A percentile compares a stretch with the other conserved stretches of the same genome.
These are phyloP conservation scores for Drosophila kokeensis DNA, from an alignment of 2,888 invertebrate species.

Conservation along the genomic window DNA sequence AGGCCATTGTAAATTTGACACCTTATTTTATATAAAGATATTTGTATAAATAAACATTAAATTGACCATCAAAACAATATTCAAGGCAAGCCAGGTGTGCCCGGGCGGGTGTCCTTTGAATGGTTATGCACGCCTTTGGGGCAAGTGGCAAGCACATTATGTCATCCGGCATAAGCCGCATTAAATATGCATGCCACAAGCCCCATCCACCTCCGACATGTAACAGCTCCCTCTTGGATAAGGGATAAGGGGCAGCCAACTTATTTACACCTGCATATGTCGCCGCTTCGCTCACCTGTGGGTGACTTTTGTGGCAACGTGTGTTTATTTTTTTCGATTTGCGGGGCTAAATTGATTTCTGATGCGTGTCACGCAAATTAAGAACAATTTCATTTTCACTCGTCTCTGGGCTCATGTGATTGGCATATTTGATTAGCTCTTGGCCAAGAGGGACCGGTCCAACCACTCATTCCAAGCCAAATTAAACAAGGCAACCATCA, in stretches of 20 bases:
- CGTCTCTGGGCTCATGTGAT: slow-evolving; percentile 51
- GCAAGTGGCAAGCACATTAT: slow-evolving; percentile 43
- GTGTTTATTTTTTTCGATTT: slow-evolving; percentile 35
- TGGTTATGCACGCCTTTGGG: slow-evolving; percentile 30
- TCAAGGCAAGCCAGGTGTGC: not conserved
- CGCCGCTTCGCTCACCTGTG: not conserved
- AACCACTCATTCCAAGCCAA: slow-evolving; percentile 28
- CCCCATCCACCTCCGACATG: not conserved
- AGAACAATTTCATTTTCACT: slow-evolving; percentile 74
- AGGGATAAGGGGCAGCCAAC: slow-evolving; percentile 20
- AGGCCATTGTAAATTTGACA: not conserved
- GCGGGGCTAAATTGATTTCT: slow-evolving; percentile 59
- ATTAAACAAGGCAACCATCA: slow-evolving; percentile 20
- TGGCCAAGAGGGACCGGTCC: slow-evolving; percentile 18
- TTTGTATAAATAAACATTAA: slow-evolving; percentile 17
- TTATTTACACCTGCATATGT: slow-evolving; percentile 46
- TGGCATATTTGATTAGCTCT: slow-evolving; percentile 66
- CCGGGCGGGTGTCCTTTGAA: slow-evolving; percentile 2
- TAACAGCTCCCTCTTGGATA: not conserved
- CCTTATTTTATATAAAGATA: not conserved
- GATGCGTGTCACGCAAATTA: slow-evolving; percentile 77
- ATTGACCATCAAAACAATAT: slow-evolving; percentile 13
- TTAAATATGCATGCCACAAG: slow-evolving; percentile 54
- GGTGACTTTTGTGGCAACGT: slow-evolving; percentile 6
- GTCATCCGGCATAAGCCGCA: slow-evolving; percentile 30